A percentile compares a stretch with the other conserved stretches of the same genome.
Evolutionary conservation across 2,888 invertebrate species (phyloP).

Genomic region (Hydroisotoma schaefferi): DNA sequence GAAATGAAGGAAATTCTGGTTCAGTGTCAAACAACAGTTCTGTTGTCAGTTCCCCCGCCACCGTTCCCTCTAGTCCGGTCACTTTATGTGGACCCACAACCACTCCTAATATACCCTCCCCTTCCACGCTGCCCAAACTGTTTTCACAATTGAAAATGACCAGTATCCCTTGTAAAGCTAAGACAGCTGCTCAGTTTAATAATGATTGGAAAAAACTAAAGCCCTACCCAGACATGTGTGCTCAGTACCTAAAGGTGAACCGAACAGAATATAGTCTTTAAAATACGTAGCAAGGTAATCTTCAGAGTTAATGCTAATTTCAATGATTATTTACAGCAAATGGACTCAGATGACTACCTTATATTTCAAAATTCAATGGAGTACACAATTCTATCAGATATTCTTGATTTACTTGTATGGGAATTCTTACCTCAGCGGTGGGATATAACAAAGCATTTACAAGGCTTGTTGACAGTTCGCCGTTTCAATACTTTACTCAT

Average conservation of each 20-base stretch:
- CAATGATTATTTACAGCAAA: conserved; percentile 54
- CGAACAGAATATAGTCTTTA: neutral
- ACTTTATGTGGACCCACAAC: neutral
- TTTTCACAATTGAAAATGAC: conserved; percentile 29
- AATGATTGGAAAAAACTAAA: conserved; percentile 61
- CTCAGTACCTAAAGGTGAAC: conserved; percentile 62
- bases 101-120: neutral
- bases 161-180: conserved; percentile 56
- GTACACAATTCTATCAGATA: conserved; percentile 61
- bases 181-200: conserved; percentile 65
- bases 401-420: conserved; percentile 57
- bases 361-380: conserved; percentile 65
- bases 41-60: conserved; percentile 14
- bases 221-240: conserved; percentile 56
- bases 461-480: conserved; percentile 59
- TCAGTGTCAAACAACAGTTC: conserved; percentile 22
- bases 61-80: conserved; percentile 20
- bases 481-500: conserved; percentile 64
- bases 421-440: conserved; percentile 55
- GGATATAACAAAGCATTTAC: conserved; percentile 57
- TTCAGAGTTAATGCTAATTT: neutral
- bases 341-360: conserved; percentile 58
- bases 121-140: conserved; percentile 13
- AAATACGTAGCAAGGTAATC: neutral
- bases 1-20: conserved; percentile 14